phyloP scores from a whole-genome alignment of 2,113 vertebrate species.

The Crotalus horridus region DNA sequence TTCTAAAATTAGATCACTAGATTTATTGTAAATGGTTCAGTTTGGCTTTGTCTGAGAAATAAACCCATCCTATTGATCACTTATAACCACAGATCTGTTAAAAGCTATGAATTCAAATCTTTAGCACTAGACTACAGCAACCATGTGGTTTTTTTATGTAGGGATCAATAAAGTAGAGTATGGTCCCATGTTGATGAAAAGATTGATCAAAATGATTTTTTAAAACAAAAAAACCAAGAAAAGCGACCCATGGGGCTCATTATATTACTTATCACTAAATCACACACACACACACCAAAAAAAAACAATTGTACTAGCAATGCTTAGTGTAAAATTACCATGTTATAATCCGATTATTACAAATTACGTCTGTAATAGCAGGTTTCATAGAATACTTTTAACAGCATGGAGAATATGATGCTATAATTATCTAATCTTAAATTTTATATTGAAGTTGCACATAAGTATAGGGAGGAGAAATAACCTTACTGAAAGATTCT shows the following conservation, averaged over 20 bases:
- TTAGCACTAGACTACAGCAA: not conserved
- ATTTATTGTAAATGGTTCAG: not conserved
- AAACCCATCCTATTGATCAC: not conserved
- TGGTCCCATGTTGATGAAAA: not conserved
- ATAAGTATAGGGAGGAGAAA: not conserved
- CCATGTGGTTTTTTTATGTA: not conserved
- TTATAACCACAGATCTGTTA: rapidly evolving
- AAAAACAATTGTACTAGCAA: not conserved
- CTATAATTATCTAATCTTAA: not conserved
- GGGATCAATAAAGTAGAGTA: not conserved
- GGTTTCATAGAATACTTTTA: rapidly evolving
- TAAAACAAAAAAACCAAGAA: not conserved
- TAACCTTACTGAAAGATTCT: not conserved
- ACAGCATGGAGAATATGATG: not conserved
- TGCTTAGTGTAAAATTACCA: not conserved
- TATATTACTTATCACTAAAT: not conserved
- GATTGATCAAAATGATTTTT: not conserved
- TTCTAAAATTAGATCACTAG: not conserved
- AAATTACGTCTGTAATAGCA: not conserved
- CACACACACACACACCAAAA: too few relatives aligned
- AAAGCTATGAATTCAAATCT: not conserved
- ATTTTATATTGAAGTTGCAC: not conserved
- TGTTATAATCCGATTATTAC: not conserved
- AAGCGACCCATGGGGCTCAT: not conserved
- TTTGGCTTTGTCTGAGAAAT: not conserved